These are phyloP conservation scores for Eulemur albifrons DNA, from an alignment of 2,797 vertebrate genomes.

Conservation along the genomic window DNA sequence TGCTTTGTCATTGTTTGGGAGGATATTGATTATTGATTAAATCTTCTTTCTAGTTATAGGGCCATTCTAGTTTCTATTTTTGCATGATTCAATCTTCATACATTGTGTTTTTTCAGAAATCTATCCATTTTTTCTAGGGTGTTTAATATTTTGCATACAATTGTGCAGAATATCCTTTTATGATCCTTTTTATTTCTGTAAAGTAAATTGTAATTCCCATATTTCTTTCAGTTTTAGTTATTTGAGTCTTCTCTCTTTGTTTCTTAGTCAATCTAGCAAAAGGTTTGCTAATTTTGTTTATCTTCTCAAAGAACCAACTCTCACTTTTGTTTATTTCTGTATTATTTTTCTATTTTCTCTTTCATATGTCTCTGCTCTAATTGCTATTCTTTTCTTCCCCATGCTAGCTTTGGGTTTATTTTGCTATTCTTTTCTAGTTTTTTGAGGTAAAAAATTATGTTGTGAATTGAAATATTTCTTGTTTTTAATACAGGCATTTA, in stretches of 20 bases:
- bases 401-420: neutral
- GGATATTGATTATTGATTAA: neutral
- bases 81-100: neutral
- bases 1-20: neutral
- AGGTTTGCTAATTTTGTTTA: neutral
- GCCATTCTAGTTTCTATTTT: neutral
- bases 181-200: neutral
- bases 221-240: neutral
- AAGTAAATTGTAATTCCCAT: neutral
- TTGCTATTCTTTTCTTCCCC: neutral
- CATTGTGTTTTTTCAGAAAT: neutral
- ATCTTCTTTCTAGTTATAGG: neutral
- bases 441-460: neutral
- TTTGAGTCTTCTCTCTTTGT: too few relatives aligned
- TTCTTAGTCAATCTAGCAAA: neutral
- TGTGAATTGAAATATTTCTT: neutral
- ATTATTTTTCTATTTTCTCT: neutral
- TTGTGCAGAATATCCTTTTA: neutral
- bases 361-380: neutral
- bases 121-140: neutral
- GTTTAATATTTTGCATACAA: neutral
- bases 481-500: neutral
- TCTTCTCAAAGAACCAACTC: neutral
- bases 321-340: neutral
- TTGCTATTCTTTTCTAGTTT: neutral